Evolutionary conservation across 2,113 vertebrate genomes (phyloP), one percentile per base, ranked within the genome.

Genomic region (Poeciliopsis turrubarensis): DNA sequence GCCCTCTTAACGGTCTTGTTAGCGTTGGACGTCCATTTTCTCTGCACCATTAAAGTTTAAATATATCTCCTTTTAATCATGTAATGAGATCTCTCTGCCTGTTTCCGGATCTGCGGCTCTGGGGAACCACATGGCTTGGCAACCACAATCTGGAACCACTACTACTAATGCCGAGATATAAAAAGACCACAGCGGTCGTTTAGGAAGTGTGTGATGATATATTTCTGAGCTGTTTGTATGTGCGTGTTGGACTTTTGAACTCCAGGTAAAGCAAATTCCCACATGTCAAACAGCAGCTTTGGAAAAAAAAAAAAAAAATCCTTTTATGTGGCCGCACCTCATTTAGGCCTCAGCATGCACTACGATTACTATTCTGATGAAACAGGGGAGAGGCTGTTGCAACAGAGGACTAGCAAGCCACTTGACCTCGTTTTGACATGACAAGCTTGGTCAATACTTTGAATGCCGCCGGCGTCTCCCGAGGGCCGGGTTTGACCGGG

Each of bases 211-310:
- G 72, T 85, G 61, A 81, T 78, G 74, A 83, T 83, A 69, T 80
- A 74, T 80, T 83, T 72, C 62, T 27, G n/a, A 82, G 78, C 73
- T 60, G 66, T 37, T 62, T 47, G 41, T 70, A 22, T 74, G 39
- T 78, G 83, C 37, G 60, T 68, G 71, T 63, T 65, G 68, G 65
- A 75, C 80, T 85, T 88, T 88, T 90, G 88, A 91, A 89, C 84
- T 73, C 78, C 83, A 85, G 86, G 87, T 88, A 87, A 83, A 91
- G 67, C 89, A 86, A 70, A 87, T 87, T 89, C 72, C 86, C 87
- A 88, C 84, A 89, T 89, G 87, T 84, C 73, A 75, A 34, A 61
- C 34, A 77, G 89, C 65, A 65, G 74, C 44, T 83, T 73, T 65
- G 84, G n/a, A 22, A 10, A 25, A 10, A 27, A 22, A 10, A 25